Percentiles rank a stretch among this genome's conserved stretches.
Conservation (phyloP, 2,113 vertebrate genomes). For the Ceuthmochares aereus region DNA sequence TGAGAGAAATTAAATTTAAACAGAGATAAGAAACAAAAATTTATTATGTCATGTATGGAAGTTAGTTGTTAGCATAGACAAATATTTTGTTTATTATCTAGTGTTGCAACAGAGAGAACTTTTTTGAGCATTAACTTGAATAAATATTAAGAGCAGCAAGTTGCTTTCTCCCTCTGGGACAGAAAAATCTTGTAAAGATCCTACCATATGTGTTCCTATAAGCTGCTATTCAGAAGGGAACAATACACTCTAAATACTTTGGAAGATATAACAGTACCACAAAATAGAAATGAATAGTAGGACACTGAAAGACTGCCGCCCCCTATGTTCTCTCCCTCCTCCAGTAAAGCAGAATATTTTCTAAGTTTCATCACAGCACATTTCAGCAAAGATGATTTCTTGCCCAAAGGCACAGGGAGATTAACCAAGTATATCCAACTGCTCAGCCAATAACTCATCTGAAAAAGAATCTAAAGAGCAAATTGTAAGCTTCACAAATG, state of each 20-base stretch:
- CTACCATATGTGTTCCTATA: background rate
- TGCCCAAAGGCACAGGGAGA: conserved; percentile 72
- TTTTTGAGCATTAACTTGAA: background rate
- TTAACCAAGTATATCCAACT: conserved; percentile 70
- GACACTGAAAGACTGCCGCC: background rate
- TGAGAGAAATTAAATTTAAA: background rate
- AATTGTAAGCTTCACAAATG: conserved; percentile 67
- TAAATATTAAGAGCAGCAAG: background rate
- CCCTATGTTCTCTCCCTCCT: background rate
- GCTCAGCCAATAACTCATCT: conserved; percentile 68
- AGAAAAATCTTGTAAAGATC: background rate
- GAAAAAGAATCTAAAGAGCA: conserved; percentile 64
- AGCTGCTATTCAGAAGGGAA: conserved; percentile 33
- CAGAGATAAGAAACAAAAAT: background rate
- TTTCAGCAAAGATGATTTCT: conserved; percentile 72
- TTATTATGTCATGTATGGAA: background rate
- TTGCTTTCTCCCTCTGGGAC: background rate
- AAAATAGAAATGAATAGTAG: conserved; percentile 59
- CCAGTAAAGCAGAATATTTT: conserved; percentile 49
- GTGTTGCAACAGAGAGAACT: background rate
- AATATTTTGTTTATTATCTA: background rate
- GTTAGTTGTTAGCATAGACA: background rate
- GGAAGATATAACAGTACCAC: conserved; percentile 31
- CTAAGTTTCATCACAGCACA: conserved; percentile 61
- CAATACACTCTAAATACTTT: conserved; percentile 41